Conservation (phyloP, 2,888 invertebrate genomes). For the Aplocera efformata region DNA sequence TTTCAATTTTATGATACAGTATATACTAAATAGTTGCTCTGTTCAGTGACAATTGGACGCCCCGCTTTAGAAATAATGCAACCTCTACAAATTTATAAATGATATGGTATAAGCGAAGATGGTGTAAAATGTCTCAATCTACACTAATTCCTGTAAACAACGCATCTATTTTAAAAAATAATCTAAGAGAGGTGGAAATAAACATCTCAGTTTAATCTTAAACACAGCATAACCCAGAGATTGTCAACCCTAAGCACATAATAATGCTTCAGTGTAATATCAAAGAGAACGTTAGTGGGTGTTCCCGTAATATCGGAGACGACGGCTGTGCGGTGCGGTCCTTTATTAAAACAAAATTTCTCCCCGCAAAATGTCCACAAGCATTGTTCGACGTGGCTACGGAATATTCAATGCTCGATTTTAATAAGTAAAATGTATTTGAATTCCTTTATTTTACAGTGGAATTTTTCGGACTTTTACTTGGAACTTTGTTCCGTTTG, state of each 20-base stretch:
- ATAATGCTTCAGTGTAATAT: slow-evolving; percentile 74
- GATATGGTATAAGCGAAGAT: no score
- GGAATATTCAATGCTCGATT: slow-evolving; percentile 38
- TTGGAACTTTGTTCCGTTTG: no score
- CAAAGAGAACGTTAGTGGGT: slow-evolving; percentile 73
- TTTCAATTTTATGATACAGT: no score
- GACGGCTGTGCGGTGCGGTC: slow-evolving; percentile 62
- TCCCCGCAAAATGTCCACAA: slow-evolving; percentile 70
- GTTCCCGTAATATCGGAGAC: slow-evolving; percentile 70
- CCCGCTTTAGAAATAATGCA: no score
- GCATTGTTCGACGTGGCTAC: slow-evolving; percentile 43
- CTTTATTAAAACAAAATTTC: slow-evolving; percentile 79
- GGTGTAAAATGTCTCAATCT: background rate
- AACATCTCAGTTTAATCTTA: slow-evolving; percentile 40
- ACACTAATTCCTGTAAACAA: slow-evolving; percentile 24
- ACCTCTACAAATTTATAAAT: no score
- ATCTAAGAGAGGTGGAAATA: slow-evolving; percentile 20
- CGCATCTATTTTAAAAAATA: no score
- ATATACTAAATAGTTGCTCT: no score
- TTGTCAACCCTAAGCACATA: slow-evolving; percentile 70
- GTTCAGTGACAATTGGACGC: no score
- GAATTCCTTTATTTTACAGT: slow-evolving; percentile 23
- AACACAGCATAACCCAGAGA: slow-evolving; percentile 52
- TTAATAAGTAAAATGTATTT: slow-evolving; percentile 41
- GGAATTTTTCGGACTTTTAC: slow-evolving; percentile 7